phyloP scores from a whole-genome alignment of 1,140 invertebrate species.

The Colletes gigas region DNA sequence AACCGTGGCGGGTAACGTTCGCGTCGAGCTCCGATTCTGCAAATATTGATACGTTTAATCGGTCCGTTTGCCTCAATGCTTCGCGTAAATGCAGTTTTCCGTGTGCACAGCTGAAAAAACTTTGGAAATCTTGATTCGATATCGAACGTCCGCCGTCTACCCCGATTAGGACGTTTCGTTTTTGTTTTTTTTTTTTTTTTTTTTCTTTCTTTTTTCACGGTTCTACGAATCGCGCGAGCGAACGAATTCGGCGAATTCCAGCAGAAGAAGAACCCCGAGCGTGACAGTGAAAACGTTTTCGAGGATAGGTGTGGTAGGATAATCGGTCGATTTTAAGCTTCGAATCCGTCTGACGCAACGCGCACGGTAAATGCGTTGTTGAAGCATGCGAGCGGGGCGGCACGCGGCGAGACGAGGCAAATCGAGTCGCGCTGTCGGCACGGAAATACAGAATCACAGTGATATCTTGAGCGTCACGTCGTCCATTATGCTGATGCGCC shows the following conservation, averaged over 20 bases:
- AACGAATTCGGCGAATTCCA: too few relatives aligned
- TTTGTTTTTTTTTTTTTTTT: too few relatives aligned
- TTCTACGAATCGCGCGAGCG: background rate
- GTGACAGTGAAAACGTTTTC: background rate
- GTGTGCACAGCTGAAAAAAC: conserved; percentile 68
- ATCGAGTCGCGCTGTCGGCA: conserved; percentile 45
- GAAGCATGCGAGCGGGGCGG: conserved; percentile 9
- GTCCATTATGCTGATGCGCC: conserved; percentile 67
- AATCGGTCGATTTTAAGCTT: conserved; percentile 56
- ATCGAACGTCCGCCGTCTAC: background rate
- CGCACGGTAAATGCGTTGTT: conserved; percentile 13
- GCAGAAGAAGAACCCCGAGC: background rate
- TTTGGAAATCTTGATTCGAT: conserved; percentile 17
- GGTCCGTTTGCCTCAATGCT: conserved; percentile 61
- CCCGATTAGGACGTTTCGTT: too few relatives aligned
- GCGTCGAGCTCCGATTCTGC: conserved; percentile 58
- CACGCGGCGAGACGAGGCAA: conserved; percentile 32
- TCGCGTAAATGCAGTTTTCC: conserved; percentile 39
- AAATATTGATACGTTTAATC: conserved; percentile 78
- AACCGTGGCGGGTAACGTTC: conserved; percentile 41
- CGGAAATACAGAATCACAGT: conserved; percentile 67
- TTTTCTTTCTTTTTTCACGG: background rate
- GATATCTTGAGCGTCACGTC: conserved; percentile 67
- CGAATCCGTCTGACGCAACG: conserved; percentile 13
- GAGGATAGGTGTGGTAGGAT: conserved; percentile 4